Evolutionary conservation across 2,113 vertebrate genomes (phyloP), one percentile per base, ranked within the genome.

Genomic region (Rhipidura dahli): DNA sequence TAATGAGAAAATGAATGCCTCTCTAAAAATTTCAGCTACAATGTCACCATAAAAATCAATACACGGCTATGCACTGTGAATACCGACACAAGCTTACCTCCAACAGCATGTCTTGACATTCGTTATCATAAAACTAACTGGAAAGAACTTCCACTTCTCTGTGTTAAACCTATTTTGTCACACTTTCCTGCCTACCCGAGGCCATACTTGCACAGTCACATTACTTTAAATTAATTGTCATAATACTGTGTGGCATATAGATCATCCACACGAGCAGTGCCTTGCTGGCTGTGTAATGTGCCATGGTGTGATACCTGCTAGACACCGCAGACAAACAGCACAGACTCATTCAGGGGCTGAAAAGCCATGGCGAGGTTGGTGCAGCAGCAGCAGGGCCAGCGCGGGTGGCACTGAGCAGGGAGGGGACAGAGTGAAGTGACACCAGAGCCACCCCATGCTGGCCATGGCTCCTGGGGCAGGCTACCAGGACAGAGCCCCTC

Each of bases 31-130:
- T 97, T 97, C 97, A 96, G 93, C 95, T 97, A 94, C 95, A 94
- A 73, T 82, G 23, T 96, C 70, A 42, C 97, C 96, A 97, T 98
- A 96, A 97, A 98, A 98, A 98, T 98, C 97, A 98, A 98, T 98
- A 96, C 64, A 79, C 78, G 89, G 80, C 89, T 94, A 97, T 5
- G 4, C 95, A 83, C 94, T 89, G 79, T 98, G 97, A 97, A 98
- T 98, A 96, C 96, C 96, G 96, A 98, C 96, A 83, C 82, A 93
- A 93, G 60, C 77, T 92, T 47, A 70, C 94, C 96, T 96, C 82
- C 65, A 80, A 89, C 63, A 82, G 89, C 35, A 19, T n/a, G 30
- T 21, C 90, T 90, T 83, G 87, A 75, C 72, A 90, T 96, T 95
- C 91, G 96, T 96, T 97, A 96, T 96, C 93, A 96, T 97, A 92